Percentiles rank a stretch among this genome's conserved stretches.
Evolutionary conservation across 2,888 invertebrate genomes (phyloP).

Genomic region (Tenthredo livida): DNA sequence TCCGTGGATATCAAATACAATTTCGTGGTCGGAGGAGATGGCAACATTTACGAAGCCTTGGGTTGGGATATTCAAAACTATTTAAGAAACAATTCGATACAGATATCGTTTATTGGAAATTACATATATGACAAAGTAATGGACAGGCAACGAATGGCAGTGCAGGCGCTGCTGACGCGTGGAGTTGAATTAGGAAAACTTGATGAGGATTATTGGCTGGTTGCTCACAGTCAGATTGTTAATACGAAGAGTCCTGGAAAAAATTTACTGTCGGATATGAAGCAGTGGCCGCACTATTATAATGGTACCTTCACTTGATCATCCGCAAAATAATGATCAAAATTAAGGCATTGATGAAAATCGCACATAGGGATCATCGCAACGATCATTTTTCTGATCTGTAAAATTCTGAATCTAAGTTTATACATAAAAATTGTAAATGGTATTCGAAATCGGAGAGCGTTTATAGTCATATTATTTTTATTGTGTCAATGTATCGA

Average conservation of each 20-base stretch:
- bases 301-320: neutral
- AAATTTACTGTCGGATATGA: slow-evolving; percentile 78
- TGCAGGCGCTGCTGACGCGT: slow-evolving; percentile 76
- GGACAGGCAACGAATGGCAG: slow-evolving; percentile 64
- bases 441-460: neutral
- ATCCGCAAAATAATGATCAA: neutral
- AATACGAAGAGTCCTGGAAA: slow-evolving; percentile 79
- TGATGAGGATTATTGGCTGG: slow-evolving; percentile 77
- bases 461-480: neutral
- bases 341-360: neutral
- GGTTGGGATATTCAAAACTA: slow-evolving; percentile 47
- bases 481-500: neutral
- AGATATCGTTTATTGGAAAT: slow-evolving; percentile 38
- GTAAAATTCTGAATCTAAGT: neutral
- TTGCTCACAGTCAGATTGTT: slow-evolving; percentile 80
- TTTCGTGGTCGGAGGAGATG: slow-evolving; percentile 46
- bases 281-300: slow-evolving; percentile 78
- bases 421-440: neutral
- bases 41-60: slow-evolving; percentile 46
- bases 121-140: neutral
- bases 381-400: neutral
- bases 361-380: neutral
- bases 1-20: slow-evolving; percentile 22
- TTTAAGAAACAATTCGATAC: slow-evolving; percentile 10
- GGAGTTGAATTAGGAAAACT: slow-evolving; percentile 77